Percentiles rank a stretch among this genome's conserved stretches.
Conservation (phyloP, 2,113 vertebrate genomes). For the Chelonoidis abingdonii region DNA sequence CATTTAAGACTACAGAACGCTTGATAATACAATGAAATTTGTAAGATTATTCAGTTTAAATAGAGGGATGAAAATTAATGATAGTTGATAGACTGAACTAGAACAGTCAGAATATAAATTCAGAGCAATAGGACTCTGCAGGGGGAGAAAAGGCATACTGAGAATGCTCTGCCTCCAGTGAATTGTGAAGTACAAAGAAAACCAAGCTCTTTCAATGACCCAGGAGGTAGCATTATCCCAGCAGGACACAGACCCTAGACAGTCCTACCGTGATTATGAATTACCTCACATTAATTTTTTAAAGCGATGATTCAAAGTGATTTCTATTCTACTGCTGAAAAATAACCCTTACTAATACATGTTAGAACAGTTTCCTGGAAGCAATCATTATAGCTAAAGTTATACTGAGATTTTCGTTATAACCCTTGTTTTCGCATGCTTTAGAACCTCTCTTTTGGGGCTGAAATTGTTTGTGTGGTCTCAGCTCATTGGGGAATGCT, state of each 20-base stretch:
- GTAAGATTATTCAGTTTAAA: constrained; percentile 6
- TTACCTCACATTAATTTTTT: constrained; percentile 36
- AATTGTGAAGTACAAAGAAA: constrained; percentile 60
- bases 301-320: constrained; percentile 35
- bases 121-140: constrained; percentile 9
- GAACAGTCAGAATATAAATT: constrained; percentile 25
- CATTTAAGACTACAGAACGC: background rate
- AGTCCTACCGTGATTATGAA: constrained; percentile 26
- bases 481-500: background rate
- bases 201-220: background rate
- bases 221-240: constrained; percentile 45
- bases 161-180: constrained; percentile 10
- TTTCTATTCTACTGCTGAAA: background rate
- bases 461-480: accelerated
- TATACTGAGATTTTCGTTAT: background rate
- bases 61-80: constrained; percentile 32
- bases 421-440: background rate
- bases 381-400: background rate
- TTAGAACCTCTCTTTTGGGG: background rate
- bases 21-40: constrained; percentile 4
- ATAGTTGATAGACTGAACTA: background rate
- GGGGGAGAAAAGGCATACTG: background rate
- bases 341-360: background rate
- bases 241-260: constrained; percentile 12
- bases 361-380: background rate